Conservation (phyloP, 2,888 invertebrate species). For the Caenorhabditis sp. region DNA sequence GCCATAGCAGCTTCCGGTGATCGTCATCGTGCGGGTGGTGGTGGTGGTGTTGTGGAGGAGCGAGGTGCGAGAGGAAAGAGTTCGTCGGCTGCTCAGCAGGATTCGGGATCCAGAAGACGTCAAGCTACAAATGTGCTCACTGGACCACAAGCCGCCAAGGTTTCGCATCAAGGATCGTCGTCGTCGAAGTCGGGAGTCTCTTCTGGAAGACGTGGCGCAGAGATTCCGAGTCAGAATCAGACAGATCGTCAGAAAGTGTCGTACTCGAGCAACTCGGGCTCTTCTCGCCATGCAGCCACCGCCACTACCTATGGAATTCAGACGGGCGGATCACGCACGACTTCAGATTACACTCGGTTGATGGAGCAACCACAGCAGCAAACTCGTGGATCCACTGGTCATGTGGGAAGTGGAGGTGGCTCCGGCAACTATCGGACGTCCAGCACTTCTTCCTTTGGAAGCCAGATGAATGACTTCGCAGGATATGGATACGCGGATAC, state of each 20-base stretch:
- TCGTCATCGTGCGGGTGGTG: slow-evolving; percentile 6
- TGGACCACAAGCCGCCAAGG: neutral
- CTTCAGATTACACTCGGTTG: neutral
- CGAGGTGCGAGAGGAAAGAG: neutral
- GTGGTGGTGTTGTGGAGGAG: too few species aligned
- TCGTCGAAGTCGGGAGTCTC: neutral
- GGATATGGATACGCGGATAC: too few species aligned
- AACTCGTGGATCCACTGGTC: neutral
- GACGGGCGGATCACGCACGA: neutral
- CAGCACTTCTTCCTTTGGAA: too few species aligned
- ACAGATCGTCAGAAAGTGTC: neutral
- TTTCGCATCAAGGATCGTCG: too few species aligned
- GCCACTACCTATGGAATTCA: neutral
- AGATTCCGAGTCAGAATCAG: neutral
- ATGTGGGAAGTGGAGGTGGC: neutral
- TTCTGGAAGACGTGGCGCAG: neutral
- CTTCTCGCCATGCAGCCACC: too few species aligned
- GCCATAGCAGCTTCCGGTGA: neutral
- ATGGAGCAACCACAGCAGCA: neutral
- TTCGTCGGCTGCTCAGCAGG: neutral
- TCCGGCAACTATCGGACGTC: too few species aligned
- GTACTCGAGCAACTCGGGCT: neutral
- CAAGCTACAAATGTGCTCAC: neutral
- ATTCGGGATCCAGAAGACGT: neutral
- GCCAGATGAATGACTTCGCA: too few species aligned